Evolutionary conservation across 2,113 vertebrate genomes (phyloP).

Genomic region (Toxostoma redivivum): DNA sequence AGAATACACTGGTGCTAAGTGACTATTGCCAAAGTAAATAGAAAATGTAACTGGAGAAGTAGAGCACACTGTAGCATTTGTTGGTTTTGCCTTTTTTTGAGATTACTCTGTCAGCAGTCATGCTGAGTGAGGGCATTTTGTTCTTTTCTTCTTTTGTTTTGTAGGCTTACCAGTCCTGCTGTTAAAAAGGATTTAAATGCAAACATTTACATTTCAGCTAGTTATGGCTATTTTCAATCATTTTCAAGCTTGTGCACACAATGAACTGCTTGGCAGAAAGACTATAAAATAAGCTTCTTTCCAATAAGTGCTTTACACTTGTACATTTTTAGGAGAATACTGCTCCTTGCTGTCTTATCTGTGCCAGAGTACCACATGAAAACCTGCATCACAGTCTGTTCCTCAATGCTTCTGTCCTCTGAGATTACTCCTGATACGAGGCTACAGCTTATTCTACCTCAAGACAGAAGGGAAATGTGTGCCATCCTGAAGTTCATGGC

Average conservation of each 20-base stretch:
- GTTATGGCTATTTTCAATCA: background rate
- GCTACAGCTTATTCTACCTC: background rate
- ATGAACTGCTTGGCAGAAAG: background rate
- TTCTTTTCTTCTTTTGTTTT: background rate
- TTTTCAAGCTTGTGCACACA: background rate
- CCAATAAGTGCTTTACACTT: background rate
- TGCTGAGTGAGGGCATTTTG: background rate
- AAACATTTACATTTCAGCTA: slow-evolving; percentile 5
- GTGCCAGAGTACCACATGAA: background rate
- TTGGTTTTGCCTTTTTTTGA: background rate
- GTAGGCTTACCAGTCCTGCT: background rate
- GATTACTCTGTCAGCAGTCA: background rate
- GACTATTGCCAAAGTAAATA: background rate
- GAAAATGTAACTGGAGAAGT: background rate
- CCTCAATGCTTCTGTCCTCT: background rate
- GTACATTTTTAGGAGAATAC: background rate
- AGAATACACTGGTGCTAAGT: background rate
- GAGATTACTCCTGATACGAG: background rate
- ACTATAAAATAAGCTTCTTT: background rate
- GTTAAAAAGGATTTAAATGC: background rate
- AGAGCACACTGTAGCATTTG: background rate
- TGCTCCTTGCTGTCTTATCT: background rate
- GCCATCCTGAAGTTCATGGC: background rate
- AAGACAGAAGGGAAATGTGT: background rate
- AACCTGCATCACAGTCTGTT: background rate